Evolutionary conservation across 2,113 vertebrate genomes (phyloP).

Genomic region (Rhinoderma darwinii): DNA sequence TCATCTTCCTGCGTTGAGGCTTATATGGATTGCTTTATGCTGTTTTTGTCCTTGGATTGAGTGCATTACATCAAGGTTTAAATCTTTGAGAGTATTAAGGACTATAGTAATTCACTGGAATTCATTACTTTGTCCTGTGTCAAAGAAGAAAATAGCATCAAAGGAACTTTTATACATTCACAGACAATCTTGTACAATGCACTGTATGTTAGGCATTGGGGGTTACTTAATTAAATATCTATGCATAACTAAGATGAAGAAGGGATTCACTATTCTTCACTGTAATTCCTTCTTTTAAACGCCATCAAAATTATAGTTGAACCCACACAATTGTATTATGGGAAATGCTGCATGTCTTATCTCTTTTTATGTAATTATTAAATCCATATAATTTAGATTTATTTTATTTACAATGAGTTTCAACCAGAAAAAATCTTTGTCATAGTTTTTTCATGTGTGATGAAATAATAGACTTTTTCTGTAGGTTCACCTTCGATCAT

Average conservation of each 20-base stretch:
- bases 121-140: constrained; percentile 9
- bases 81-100: constrained; percentile 11
- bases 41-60: constrained; percentile 42
- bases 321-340: background rate
- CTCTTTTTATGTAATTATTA: background rate
- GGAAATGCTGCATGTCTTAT: background rate
- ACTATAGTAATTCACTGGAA: constrained; percentile 29
- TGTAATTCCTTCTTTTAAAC: background rate
- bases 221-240: background rate
- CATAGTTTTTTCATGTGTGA: background rate
- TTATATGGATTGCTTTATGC: constrained; percentile 17
- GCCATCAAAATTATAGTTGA: background rate
- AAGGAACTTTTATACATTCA: background rate
- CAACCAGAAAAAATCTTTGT: background rate
- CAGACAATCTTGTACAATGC: background rate
- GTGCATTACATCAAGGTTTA: constrained; percentile 30
- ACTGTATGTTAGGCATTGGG: background rate
- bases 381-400: background rate
- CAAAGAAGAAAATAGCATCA: constrained; percentile 10
- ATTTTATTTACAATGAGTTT: background rate
- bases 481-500: background rate
- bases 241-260: background rate
- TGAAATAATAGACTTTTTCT: background rate
- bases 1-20: background rate
- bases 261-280: background rate